phyloP scores from a whole-genome alignment of 2,113 vertebrate species.

The Passer domesticus region DNA sequence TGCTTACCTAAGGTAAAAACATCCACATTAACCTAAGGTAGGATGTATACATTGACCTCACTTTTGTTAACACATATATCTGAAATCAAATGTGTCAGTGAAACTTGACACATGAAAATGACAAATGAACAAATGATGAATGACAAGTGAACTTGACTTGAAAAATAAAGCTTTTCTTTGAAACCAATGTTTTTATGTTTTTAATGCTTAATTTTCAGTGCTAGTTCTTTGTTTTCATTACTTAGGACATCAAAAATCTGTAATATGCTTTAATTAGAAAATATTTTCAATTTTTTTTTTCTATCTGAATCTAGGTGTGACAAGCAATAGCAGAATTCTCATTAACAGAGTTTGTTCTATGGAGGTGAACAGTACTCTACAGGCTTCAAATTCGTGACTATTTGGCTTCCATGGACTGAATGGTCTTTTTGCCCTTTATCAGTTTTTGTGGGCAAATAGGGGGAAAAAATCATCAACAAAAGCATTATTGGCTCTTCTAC shows the following conservation, averaged over 20 bases:
- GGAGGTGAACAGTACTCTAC: neutral
- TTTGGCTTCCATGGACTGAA: neutral
- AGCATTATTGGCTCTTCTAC: fast-evolving
- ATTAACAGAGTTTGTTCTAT: neutral
- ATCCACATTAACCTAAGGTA: neutral
- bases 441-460: neutral
- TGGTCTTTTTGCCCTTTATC: neutral
- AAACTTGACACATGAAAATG: neutral
- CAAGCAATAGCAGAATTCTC: neutral
- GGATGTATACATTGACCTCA: neutral
- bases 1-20: neutral
- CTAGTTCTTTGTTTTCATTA: neutral
- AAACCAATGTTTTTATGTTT: neutral
- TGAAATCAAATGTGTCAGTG: neutral
- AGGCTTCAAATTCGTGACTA: neutral
- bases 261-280: neutral
- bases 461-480: fast-evolving
- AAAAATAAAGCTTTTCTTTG: neutral
- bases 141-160: neutral
- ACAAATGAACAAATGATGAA: too few relatives aligned
- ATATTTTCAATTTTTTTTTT: fast-evolving
- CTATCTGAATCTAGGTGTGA: neutral
- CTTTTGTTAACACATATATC: neutral
- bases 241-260: neutral
- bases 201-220: neutral